Conservation (phyloP, 2,797 vertebrate genomes). For the Pangasius sanitwongsei region DNA sequence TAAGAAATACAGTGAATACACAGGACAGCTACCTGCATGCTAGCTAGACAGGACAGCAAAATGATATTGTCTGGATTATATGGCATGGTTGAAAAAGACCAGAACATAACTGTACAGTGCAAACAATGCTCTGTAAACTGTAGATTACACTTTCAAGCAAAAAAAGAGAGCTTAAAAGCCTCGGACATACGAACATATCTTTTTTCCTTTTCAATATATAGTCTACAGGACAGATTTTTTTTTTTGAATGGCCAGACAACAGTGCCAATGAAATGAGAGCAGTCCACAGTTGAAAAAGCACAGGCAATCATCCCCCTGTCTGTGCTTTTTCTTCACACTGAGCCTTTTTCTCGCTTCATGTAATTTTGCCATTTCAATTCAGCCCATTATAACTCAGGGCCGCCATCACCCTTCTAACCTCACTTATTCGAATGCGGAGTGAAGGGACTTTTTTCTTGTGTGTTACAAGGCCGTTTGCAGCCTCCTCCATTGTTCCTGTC, state of each 20-base stretch:
- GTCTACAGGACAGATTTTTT: not conserved
- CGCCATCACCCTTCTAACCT: slow-evolving; percentile 39
- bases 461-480: slow-evolving; percentile 61
- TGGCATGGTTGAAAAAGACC: not conserved
- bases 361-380: slow-evolving; percentile 53
- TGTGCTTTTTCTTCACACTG: slow-evolving; percentile 41
- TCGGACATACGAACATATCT: not conserved
- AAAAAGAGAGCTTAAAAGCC: not conserved
- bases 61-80: not conserved
- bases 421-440: slow-evolving; percentile 61
- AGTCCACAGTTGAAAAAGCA: slow-evolving; percentile 40
- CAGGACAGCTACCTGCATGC: not conserved
- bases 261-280: slow-evolving; percentile 33
- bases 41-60: not conserved
- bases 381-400: slow-evolving; percentile 41
- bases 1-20: slow-evolving; percentile 4
- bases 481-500: slow-evolving; percentile 69
- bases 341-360: slow-evolving; percentile 32
- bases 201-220: slow-evolving; percentile 31
- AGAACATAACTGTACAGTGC: not conserved
- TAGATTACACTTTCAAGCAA: not conserved
- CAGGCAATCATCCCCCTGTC: slow-evolving; percentile 37
- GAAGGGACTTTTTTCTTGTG: slow-evolving; percentile 55
- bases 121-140: not conserved
- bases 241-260: slow-evolving; percentile 30